Evolutionary conservation across 1,140 invertebrate species (phyloP).

Genomic region (Probaryconus sp.): DNA sequence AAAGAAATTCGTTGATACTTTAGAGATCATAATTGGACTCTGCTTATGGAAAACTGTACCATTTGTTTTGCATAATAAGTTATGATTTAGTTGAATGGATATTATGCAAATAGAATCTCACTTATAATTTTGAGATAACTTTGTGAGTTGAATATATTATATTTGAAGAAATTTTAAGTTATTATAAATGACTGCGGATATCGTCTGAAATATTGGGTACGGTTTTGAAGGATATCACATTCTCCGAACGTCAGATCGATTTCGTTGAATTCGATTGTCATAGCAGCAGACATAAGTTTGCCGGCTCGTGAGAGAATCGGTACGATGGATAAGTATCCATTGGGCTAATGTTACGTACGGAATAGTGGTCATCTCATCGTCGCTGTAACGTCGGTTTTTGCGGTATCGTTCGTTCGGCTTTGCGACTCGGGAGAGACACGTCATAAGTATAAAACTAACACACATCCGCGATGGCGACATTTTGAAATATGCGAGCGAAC

Average conservation of each 20-base stretch:
- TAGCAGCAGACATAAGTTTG: slow-evolving; percentile 31
- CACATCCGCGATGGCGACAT: slow-evolving; percentile 59
- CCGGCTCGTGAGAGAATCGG: slow-evolving; percentile 40
- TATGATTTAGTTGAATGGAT: no score
- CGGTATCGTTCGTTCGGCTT: slow-evolving; percentile 64
- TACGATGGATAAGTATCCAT: slow-evolving; percentile 38
- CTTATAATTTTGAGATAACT: no score
- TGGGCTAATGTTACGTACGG: slow-evolving; percentile 42
- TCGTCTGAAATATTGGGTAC: no score
- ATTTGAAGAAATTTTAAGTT: no score
- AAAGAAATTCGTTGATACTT: no score
- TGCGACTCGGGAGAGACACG: slow-evolving; percentile 55
- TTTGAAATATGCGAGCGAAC: slow-evolving; percentile 56
- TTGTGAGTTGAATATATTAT: no score
- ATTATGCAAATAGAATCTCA: no score
- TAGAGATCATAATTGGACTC: no score
- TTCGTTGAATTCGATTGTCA: slow-evolving; percentile 49
- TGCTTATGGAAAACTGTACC: no score
- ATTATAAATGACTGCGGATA: no score
- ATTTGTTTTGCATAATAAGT: no score
- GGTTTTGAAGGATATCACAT: slow-evolving; percentile 45
- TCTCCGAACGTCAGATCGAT: slow-evolving; percentile 55
- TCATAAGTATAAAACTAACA: slow-evolving; percentile 43
- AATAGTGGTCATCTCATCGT: slow-evolving; percentile 48
- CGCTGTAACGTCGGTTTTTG: slow-evolving; percentile 65